phyloP scores from a whole-genome alignment of 1,140 invertebrate genomes.

The Himalopsyche phryganea region DNA sequence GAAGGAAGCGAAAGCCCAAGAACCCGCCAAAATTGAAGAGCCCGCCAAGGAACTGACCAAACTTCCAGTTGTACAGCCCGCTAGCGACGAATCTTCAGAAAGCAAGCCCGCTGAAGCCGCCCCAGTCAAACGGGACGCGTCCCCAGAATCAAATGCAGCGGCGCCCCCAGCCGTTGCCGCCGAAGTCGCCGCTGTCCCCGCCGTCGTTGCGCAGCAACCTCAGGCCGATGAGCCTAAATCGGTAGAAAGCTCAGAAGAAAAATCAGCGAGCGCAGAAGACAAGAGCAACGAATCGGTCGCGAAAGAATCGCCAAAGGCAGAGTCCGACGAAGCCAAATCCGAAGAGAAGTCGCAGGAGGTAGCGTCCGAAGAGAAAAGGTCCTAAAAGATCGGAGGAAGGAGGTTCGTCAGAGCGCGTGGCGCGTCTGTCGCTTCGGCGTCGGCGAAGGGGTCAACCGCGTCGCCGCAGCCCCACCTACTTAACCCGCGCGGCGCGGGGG shows the following conservation, averaged over 20 bases:
- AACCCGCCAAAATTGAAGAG: slow-evolving; percentile 9
- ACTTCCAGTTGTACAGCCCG: not conserved
- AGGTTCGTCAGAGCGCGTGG: slow-evolving; percentile 1
- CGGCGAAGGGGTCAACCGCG: not conserved
- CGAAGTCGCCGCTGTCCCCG: not conserved
- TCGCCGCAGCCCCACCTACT: slow-evolving; percentile 23
- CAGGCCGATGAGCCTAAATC: slow-evolving; percentile 15
- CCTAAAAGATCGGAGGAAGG: slow-evolving; percentile 6
- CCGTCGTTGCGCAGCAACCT: not conserved
- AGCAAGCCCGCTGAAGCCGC: not conserved
- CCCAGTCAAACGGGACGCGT: slow-evolving; percentile 8
- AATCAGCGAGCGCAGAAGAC: slow-evolving; percentile 21
- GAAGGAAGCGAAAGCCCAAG: not conserved
- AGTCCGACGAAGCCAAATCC: slow-evolving; percentile 15
- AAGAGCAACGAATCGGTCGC: slow-evolving; percentile 13
- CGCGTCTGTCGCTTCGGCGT: slow-evolving; percentile 4
- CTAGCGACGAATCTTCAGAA: slow-evolving; percentile 12
- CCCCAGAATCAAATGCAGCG: not conserved
- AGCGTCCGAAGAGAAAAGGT: slow-evolving; percentile 21
- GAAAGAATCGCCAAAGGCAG: slow-evolving; percentile 8
- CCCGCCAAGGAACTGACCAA: not conserved
- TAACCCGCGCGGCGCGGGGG: slow-evolving; percentile 9
- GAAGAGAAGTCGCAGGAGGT: slow-evolving; percentile 18
- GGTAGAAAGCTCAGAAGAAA: slow-evolving; percentile 25
- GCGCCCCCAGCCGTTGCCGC: not conserved